Evolutionary conservation across 2,113 vertebrate genomes (phyloP).

Genomic region (Rallus limicola): DNA sequence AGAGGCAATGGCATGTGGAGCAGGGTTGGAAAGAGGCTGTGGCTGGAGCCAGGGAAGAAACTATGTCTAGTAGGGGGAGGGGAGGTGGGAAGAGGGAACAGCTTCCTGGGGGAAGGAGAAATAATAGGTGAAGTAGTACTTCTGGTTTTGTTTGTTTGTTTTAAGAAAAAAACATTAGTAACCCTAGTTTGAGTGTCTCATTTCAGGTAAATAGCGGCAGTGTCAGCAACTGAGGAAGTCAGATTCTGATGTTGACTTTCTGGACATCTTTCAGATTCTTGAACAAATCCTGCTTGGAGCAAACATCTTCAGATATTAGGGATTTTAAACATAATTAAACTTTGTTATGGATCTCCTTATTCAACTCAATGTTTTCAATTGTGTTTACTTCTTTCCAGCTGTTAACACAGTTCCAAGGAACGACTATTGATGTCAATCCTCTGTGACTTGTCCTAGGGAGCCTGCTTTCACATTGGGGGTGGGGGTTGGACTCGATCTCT

Average conservation of each 20-base stretch:
- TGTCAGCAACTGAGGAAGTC: background rate
- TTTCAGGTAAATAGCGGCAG: background rate
- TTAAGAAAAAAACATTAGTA: background rate
- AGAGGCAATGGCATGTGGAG: background rate
- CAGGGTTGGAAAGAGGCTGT: background rate
- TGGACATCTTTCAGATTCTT: background rate
- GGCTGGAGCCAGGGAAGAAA: background rate
- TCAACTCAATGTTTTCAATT: constrained; percentile 28
- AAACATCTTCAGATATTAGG: background rate
- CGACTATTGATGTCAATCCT: background rate
- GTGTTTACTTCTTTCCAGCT: constrained; percentile 36
- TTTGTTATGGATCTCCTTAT: constrained; percentile 4
- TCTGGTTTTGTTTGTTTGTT: background rate
- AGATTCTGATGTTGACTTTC: background rate
- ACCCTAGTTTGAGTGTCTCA: background rate
- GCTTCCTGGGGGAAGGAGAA: background rate
- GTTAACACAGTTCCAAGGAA: constrained; percentile 54
- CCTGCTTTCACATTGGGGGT: too few species aligned
- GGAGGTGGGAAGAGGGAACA: background rate
- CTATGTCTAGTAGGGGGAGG: background rate
- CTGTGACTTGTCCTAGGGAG: too few species aligned
- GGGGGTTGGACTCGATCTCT: too few species aligned
- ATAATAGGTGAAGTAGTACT: background rate
- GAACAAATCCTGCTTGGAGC: background rate
- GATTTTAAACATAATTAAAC: background rate